Conservation (phyloP, 2,888 invertebrate species). For the Drosophila formosana region DNA sequence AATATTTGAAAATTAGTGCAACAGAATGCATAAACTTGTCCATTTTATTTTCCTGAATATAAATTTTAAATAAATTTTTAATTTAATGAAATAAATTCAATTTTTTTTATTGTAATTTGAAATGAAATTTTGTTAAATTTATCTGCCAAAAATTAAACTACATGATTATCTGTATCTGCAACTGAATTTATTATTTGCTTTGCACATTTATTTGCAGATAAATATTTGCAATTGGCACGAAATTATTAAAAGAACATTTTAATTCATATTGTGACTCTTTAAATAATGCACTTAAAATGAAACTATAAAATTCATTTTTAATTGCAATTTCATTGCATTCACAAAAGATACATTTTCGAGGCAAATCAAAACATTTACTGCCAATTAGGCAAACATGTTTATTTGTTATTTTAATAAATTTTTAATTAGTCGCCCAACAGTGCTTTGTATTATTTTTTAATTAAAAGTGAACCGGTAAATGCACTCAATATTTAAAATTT, state of each 20-base stretch:
- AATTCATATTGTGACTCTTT: too few species aligned
- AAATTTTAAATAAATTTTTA: too few species aligned
- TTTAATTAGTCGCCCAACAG: constrained; percentile 24
- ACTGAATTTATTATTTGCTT: background rate
- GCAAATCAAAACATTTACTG: constrained; percentile 2
- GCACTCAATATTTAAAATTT: background rate
- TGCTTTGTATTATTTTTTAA: constrained; percentile 35
- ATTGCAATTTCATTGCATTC: background rate
- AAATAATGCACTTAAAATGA: background rate
- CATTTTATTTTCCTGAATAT: background rate
- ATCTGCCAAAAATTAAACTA: too few species aligned
- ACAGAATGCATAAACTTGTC: background rate
- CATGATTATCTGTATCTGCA: too few species aligned
- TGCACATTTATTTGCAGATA: background rate
- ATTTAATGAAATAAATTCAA: too few species aligned
- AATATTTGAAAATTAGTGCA: background rate
- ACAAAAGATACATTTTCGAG: background rate
- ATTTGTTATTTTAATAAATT: constrained; percentile 14
- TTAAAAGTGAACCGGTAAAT: constrained; percentile 15
- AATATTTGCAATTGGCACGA: too few species aligned
- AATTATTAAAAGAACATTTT: too few species aligned
- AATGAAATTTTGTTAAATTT: too few species aligned
- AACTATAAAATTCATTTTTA: background rate
- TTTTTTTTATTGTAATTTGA: too few species aligned
- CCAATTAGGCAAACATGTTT: constrained; percentile 12